These are phyloP conservation scores for Aulostomus chinensis DNA, from an alignment of 2,797 vertebrate genomes.

Conservation along the genomic window DNA sequence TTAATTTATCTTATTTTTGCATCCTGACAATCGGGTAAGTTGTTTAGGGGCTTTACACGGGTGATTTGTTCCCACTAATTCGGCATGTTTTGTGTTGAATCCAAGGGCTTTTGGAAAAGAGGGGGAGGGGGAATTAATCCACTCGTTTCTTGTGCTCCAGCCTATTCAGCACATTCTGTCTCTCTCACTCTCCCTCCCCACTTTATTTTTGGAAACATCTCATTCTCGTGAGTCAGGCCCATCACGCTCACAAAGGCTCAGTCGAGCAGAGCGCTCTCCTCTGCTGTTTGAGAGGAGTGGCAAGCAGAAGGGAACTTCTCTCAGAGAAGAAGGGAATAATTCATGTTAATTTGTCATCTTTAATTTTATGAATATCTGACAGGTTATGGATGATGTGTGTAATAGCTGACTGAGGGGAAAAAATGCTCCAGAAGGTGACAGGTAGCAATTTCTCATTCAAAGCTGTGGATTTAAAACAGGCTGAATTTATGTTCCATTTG, in stretches of 20 bases:
- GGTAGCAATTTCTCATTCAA: conserved; percentile 27
- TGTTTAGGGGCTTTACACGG: conserved; percentile 52
- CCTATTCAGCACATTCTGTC: conserved; percentile 65
- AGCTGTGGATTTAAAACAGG: conserved; percentile 25
- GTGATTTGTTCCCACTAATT: conserved; percentile 67
- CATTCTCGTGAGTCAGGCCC: conserved; percentile 70
- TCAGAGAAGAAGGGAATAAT: conserved; percentile 10
- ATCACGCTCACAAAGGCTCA: conserved; percentile 57
- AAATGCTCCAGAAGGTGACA: conserved; percentile 29
- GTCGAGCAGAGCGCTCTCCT: conserved; percentile 44
- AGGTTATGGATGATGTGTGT: no score
- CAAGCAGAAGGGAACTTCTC: conserved; percentile 10
- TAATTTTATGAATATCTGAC: conserved; percentile 16
- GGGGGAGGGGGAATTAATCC: conserved; percentile 52
- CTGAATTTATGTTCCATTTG: conserved; percentile 31
- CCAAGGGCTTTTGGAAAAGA: conserved; percentile 54
- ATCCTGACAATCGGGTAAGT: conserved; percentile 24
- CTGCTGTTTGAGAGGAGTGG: conserved; percentile 44
- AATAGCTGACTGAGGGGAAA: no score
- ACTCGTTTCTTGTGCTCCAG: conserved; percentile 66
- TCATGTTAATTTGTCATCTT: conserved; percentile 15
- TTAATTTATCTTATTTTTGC: conserved; percentile 22
- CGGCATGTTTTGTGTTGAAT: conserved; percentile 64
- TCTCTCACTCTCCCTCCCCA: conserved; percentile 27
- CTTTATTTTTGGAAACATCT: conserved; percentile 79